phyloP scores from a whole-genome alignment of 2,888 invertebrate species.

The Scaptomyza caliginosa region DNA sequence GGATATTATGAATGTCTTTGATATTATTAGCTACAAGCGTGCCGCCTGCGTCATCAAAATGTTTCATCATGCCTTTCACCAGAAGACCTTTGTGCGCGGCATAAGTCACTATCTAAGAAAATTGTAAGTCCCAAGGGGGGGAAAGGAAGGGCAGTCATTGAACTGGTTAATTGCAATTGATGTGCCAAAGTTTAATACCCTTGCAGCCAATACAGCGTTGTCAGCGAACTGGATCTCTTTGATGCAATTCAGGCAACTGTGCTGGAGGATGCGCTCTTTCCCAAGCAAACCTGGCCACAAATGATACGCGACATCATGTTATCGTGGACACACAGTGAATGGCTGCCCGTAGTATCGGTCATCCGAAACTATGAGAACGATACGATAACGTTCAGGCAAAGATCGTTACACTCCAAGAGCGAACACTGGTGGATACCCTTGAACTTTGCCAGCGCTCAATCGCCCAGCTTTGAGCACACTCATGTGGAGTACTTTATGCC shows the following conservation, averaged over 20 bases:
- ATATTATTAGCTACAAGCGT: conserved; percentile 88
- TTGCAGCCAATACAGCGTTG: conserved; percentile 81
- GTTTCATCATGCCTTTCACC: conserved; percentile 82
- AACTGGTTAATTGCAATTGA: conserved; percentile 79
- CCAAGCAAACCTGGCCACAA: conserved; percentile 61
- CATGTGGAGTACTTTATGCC: conserved; percentile 80
- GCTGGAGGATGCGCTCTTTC: conserved; percentile 59
- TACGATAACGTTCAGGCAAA: conserved; percentile 86
- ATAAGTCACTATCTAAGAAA: conserved; percentile 72
- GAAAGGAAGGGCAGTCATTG: conserved; percentile 21
- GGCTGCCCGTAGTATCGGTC: conserved; percentile 86
- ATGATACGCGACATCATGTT: conserved; percentile 85
- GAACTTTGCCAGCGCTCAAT: conserved; percentile 77
- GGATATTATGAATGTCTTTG: conserved; percentile 84
- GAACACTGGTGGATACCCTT: conserved; percentile 82
- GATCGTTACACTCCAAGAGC: conserved; percentile 59
- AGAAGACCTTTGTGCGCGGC: conserved; percentile 77
- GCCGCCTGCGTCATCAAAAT: conserved; percentile 81
- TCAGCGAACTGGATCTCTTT: conserved; percentile 80
- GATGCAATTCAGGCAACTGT: conserved; percentile 73
- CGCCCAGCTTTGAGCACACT: conserved; percentile 73
- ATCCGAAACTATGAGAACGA: conserved; percentile 84
- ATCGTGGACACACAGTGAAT: conserved; percentile 87
- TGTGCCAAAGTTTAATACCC: conserved; percentile 73
- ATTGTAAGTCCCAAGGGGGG: conserved; percentile 77